Percentiles rank a stretch among this genome's conserved stretches.
phyloP scores from a whole-genome alignment of 2,797 vertebrate species.

The Falco columbarius region DNA sequence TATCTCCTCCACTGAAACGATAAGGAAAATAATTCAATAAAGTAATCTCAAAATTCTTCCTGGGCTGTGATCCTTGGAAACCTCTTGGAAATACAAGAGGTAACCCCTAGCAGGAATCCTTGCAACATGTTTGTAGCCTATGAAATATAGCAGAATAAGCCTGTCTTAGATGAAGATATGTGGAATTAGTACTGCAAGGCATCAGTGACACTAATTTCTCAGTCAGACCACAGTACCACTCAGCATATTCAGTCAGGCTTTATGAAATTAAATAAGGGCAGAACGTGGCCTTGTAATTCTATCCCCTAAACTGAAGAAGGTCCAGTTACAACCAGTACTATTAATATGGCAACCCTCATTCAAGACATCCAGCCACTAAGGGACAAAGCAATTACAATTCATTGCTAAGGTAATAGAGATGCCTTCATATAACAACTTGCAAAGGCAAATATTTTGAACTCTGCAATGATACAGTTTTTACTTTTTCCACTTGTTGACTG shows the following conservation, averaged over 20 bases:
- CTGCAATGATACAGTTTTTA: not conserved
- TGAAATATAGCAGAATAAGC: not conserved
- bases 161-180: not conserved
- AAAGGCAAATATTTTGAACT: not conserved
- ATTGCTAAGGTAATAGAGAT: not conserved
- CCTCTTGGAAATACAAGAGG: not conserved
- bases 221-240: not conserved
- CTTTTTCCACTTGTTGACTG: not conserved
- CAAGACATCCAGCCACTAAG: not conserved
- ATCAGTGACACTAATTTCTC: not conserved
- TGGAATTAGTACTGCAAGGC: not conserved
- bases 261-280: constrained; percentile 16
- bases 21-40: not conserved
- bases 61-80: not conserved
- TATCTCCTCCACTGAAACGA: not conserved
- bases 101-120: not conserved
- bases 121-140: not conserved
- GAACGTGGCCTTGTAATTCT: not conserved
- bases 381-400: not conserved
- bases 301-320: not conserved
- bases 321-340: not conserved
- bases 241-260: not conserved
- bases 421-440: not conserved
- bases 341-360: constrained; percentile 1
- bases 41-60: not conserved